Evolutionary conservation across 2,113 vertebrate species (phyloP), one percentile per base, ranked within the genome.

Genomic region (Callocephalon fimbriatum): DNA sequence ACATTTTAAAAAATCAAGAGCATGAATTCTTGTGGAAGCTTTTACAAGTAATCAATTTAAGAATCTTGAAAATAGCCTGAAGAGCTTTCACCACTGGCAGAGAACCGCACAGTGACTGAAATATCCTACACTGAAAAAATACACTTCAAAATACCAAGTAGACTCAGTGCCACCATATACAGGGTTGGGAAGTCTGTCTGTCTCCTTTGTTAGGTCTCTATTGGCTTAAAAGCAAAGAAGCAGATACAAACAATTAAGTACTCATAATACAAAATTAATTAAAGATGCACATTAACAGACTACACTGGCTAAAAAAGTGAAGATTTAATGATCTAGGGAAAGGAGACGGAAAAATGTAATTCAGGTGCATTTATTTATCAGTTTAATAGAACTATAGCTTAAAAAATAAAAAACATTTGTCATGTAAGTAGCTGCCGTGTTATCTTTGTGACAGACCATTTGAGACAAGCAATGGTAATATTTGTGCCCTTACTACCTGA

Each of bases 371-470:
- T 88, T 94, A 87, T 87, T 62, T 91, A 75, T 50, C 48, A 86
- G 67, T 44, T 95, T 75, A 78, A 90, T 53, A 66, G 76, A 97
- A 56, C 70, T 66, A 90, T 73, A 59, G 79, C 85, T 96, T 78
- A 37, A 93, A 92, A 95, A 95, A 92, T 87, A 93, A 95, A 78
- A 87, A 63, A 7, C 31, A 75, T 56, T 50, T 91, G 70, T 94
- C 54, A 95, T 80, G 90, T 95, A 95, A 96, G 92, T 72, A 96
- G 92, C 67, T 96, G 77, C 91, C 3, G 21, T 95, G 82, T 97
- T 98, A 96, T 70, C 90, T 97, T 66, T 81, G 83, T 97, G 97
- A 97, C 93, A 96, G 77, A 91, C 62, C 66, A 73, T 96, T 97
- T 95, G 91, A 98, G 93, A 88, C 62, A 92, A 21, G 32, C 87